Base-by-base conservation (phyloP, 2,888 invertebrate genomes). In the Drosophila falleni region DNA sequence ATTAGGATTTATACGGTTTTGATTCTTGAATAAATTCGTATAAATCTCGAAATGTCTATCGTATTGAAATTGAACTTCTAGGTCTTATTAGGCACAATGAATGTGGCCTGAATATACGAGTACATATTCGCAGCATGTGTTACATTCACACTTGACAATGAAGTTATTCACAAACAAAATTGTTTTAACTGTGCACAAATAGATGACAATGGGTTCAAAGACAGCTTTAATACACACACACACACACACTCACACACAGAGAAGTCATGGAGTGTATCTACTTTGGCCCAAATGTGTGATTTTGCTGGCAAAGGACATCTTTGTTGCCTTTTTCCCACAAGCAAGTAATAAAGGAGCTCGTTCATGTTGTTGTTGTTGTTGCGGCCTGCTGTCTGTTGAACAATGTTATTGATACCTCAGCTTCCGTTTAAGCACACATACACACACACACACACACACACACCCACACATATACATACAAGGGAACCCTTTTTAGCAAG, bases 371-470 rank as follows among this genome's bases (percentile, higher is more conserved):
- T 64, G 55, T 73, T 68, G 58, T 15, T 62, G 49, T 44, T 66
- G 51, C 26, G 50, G 64, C 37, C 58, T 58, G 50, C 19, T 61
- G 62, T 15, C 65, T 73, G 65, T 65, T 68, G 70, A 74, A 74
- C 81, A 81, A 81, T 85, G 88, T 87, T 87, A 87, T 87, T 87
- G 86, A 87, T 87, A 87, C 86, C 87, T 78, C 85, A 81, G 75
- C 75, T 74, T 72, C 78, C 60, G 68, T 65, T 71, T 55, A 62
- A 70, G 31, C 50, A 56, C 42, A 51, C 41, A 42, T 41, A 58
- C 47, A 50, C 44, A 49, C 19, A 53, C 41, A 41, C 9, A 35
- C 29, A 47, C 42, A 54, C 42, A 49, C 19, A 64, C 47, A 62
- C 26, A 44, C 16, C n/a, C n/a, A n/a, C n/a, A 58, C 35, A 56